Evolutionary conservation across 2,797 vertebrate species (phyloP).

Genomic region (Ptychobarbus kaznakovi): DNA sequence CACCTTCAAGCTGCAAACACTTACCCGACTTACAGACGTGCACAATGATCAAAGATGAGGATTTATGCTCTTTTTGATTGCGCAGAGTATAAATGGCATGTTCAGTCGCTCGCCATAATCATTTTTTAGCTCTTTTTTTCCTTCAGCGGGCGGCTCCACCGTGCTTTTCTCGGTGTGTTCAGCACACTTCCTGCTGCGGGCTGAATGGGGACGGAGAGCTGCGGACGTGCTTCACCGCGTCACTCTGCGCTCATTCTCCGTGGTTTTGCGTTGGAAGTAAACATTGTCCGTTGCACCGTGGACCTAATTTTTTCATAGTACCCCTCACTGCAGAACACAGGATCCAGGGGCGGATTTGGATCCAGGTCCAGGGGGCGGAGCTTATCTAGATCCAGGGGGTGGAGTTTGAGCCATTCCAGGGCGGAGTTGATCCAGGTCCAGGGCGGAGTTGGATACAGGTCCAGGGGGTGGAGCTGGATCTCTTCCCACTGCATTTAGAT

Average conservation of each 20-base stretch:
- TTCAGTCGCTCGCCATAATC: constrained; percentile 67
- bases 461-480: no score
- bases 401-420: no score
- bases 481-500: no score
- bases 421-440: no score
- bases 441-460: no score
- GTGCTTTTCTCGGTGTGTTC: constrained; percentile 68
- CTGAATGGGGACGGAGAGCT: constrained; percentile 63
- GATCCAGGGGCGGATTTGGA: no score
- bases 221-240: constrained; percentile 65
- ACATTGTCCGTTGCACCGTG: constrained; percentile 10
- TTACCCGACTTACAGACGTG: constrained; percentile 72
- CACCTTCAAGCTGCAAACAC: constrained; percentile 57
- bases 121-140: constrained; percentile 56
- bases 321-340: no score
- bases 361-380: no score
- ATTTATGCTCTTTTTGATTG: constrained; percentile 16
- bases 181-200: constrained; percentile 80
- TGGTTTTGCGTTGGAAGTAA: constrained; percentile 44
- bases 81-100: constrained; percentile 34
- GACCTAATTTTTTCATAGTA: not conserved
- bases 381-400: no score
- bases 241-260: constrained; percentile 66
- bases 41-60: constrained; percentile 56
- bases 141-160: constrained; percentile 60